These are phyloP conservation scores for Meda fulgida DNA, from an alignment of 2,797 vertebrate genomes.

Conservation along the genomic window DNA sequence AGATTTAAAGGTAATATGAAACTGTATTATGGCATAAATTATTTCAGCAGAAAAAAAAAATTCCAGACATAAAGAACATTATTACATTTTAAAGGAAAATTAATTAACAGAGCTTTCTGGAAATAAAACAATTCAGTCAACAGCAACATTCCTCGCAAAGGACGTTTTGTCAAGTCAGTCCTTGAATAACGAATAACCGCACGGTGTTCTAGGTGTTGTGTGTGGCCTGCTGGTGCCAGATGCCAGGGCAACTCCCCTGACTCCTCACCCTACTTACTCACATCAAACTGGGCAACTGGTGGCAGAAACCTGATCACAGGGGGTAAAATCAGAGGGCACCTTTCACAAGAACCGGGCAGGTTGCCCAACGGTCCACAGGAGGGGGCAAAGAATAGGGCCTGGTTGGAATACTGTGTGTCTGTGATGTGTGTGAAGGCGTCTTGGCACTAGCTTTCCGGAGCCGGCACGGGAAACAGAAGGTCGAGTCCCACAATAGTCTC, in stretches of 20 bases:
- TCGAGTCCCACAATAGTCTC: conserved; percentile 74
- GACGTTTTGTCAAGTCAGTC: conserved; percentile 23
- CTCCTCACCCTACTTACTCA: conserved; percentile 62
- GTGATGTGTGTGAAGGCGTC: conserved; percentile 53
- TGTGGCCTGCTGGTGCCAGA: conserved; percentile 65
- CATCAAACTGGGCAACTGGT: conserved; percentile 78
- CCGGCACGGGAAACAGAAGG: conserved; percentile 74
- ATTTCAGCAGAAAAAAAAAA: background rate
- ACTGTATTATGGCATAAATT: background rate
- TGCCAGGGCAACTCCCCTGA: conserved; percentile 69
- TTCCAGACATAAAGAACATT: background rate
- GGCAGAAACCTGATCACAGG: conserved; percentile 81
- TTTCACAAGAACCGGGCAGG: conserved; percentile 67
- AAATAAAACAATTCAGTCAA: background rate
- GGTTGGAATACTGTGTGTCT: conserved; percentile 56
- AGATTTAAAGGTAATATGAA: background rate
- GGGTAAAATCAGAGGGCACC: conserved; percentile 70
- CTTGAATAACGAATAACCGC: conserved; percentile 40
- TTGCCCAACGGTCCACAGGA: conserved; percentile 64
- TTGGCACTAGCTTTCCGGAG: conserved; percentile 70
- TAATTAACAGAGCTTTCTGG: background rate
- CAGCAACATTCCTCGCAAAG: conserved; percentile 6
- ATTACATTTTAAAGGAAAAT: background rate
- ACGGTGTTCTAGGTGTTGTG: conserved; percentile 35
- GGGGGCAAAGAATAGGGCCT: conserved; percentile 58